Conservation (phyloP, 2,888 invertebrate genomes). For the Hirtodrosophila cameraria region DNA sequence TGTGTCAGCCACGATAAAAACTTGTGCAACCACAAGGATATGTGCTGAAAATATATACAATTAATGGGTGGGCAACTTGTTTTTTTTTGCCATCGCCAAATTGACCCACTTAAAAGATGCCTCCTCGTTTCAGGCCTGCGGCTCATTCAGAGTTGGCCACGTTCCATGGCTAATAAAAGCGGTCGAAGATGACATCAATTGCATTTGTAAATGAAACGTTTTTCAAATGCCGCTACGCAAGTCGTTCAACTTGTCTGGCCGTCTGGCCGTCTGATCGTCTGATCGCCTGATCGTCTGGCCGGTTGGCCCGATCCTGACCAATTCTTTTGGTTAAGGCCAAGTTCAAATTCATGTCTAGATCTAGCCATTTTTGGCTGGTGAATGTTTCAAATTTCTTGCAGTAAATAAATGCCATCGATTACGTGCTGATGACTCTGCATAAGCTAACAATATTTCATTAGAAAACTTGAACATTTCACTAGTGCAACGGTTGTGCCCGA, state of each 20-base stretch:
- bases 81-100: conserved; percentile 31
- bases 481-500: background rate
- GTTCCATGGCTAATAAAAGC: conserved; percentile 13
- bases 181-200: conserved; percentile 58
- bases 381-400: conserved; percentile 19
- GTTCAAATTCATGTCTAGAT: background rate
- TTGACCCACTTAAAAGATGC: conserved; percentile 47
- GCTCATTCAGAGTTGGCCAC: background rate
- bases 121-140: background rate
- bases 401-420: conserved; percentile 29
- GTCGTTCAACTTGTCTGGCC: conserved; percentile 51
- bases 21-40: conserved; percentile 58
- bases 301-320: background rate
- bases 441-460: background rate
- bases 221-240: conserved; percentile 26
- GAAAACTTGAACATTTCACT: conserved; percentile 19
- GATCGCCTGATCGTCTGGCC: background rate
- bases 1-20: conserved; percentile 41
- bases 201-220: conserved; percentile 42
- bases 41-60: conserved; percentile 24
- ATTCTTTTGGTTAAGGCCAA: conserved; percentile 11
- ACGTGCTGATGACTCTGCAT: conserved; percentile 9
- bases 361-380: conserved; percentile 13
- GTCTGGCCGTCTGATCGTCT: conserved; percentile 1
- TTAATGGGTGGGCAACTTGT: conserved; percentile 52